Percentiles rank a stretch among this genome's conserved stretches.
These are phyloP conservation scores for Tautogolabrus adspersus DNA, from an alignment of 2,113 vertebrate genomes.

Conservation along the genomic window DNA sequence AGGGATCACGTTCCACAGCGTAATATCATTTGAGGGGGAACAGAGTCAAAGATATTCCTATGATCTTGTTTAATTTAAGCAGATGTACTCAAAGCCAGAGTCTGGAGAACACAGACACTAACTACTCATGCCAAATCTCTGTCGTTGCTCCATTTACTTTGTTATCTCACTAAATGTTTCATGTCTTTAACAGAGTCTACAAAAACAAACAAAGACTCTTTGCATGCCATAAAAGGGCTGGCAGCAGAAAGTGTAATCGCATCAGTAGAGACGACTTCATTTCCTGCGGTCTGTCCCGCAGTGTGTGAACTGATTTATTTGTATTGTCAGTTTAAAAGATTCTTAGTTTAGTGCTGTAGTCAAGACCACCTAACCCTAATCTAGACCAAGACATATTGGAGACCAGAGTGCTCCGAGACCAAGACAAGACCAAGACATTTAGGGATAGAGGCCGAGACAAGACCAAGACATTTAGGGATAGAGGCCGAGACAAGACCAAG, in stretches of 20 bases:
- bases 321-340: not conserved
- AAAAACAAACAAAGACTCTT: slow-evolving; percentile 9
- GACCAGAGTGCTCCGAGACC: too few species aligned
- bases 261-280: slow-evolving; percentile 8
- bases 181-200: not conserved
- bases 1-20: slow-evolving; percentile 18
- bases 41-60: slow-evolving; percentile 5
- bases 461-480: too few species aligned
- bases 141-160: slow-evolving; percentile 19
- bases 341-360: not conserved
- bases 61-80: slow-evolving; percentile 28
- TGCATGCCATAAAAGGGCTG: slow-evolving; percentile 5
- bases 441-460: too few species aligned
- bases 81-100: not conserved
- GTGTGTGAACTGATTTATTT: not conserved
- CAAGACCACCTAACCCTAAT: too few species aligned
- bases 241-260: slow-evolving; percentile 9
- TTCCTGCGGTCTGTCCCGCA: slow-evolving; percentile 5
- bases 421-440: too few species aligned
- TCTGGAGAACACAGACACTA: not conserved
- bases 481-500: too few species aligned
- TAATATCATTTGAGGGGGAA: too few species aligned
- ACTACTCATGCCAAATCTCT: slow-evolving; percentile 3
- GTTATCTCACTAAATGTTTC: slow-evolving; percentile 32
- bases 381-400: too few species aligned